Conservation (phyloP, 2,113 vertebrate genomes). For the Cephalophus harveyi region DNA sequence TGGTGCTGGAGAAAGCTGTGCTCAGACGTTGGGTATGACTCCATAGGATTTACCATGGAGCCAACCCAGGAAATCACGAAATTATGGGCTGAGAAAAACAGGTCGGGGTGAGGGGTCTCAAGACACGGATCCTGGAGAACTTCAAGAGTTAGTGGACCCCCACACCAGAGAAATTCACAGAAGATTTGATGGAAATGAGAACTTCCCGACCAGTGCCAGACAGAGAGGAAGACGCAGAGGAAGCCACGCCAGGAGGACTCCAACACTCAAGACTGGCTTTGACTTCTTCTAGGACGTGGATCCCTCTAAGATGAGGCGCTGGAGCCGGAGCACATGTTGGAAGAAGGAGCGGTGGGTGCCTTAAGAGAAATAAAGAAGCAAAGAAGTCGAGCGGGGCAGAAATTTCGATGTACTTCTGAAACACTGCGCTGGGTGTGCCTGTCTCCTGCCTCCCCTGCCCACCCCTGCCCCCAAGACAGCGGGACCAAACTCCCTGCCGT, state of each 20-base stretch:
- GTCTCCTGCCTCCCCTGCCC: not conserved
- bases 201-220: not conserved
- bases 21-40: not conserved
- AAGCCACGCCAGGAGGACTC: not conserved
- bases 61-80: not conserved
- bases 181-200: not conserved
- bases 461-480: not conserved
- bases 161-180: not conserved
- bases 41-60: not conserved
- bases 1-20: not conserved
- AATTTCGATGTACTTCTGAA: rapidly evolving
- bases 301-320: not conserved
- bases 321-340: not conserved
- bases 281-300: not conserved
- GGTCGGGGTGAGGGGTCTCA: not conserved
- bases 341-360: not conserved
- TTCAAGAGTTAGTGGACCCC: not conserved
- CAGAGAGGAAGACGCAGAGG: not conserved
- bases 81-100: not conserved
- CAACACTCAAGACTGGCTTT: not conserved
- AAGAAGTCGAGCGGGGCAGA: not conserved
- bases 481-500: rapidly evolving
- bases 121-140: not conserved
- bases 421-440: not conserved
- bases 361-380: not conserved